phyloP scores from a whole-genome alignment of 2,888 invertebrate species.

The Nymphalis urticae region DNA sequence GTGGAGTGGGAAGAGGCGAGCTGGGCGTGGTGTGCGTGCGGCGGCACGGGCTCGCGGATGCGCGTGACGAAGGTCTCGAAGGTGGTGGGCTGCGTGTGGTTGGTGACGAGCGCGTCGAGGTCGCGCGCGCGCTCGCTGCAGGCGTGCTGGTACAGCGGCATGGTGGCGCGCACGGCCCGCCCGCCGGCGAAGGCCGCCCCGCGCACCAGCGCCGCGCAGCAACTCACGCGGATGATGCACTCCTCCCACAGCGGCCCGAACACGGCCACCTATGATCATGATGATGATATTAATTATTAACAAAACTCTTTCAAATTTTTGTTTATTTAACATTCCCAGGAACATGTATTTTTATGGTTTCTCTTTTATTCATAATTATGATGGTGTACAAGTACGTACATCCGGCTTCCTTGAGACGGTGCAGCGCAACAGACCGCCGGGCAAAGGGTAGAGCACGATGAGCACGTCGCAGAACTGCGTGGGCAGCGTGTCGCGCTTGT shows the following conservation, averaged over 20 bases:
- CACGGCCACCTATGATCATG: conserved; percentile 85
- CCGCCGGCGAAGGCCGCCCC: conserved; percentile 96
- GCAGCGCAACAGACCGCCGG: conserved; percentile 91
- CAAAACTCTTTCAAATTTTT: neutral
- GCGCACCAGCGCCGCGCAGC: conserved; percentile 90
- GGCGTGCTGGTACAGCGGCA: conserved; percentile 95
- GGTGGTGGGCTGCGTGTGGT: conserved; percentile 92
- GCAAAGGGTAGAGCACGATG: conserved; percentile 96
- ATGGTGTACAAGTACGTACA: conserved; percentile 64
- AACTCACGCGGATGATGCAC: conserved; percentile 82
- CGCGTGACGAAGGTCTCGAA: conserved; percentile 89
- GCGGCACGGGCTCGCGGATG: conserved; percentile 59
- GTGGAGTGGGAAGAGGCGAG: conserved; percentile 21
- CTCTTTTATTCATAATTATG: too few species aligned
- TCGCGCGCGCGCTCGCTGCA: conserved; percentile 95
- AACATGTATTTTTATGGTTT: too few species aligned
- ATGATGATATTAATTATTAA: conserved; percentile 13
- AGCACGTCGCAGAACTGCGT: conserved; percentile 99
- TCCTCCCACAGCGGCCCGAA: conserved; percentile 98
- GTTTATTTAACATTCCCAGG: too few species aligned
- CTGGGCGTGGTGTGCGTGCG: conserved; percentile 22
- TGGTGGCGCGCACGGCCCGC: conserved; percentile 92
- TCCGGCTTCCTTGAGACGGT: conserved; percentile 94
- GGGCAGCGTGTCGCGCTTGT: conserved; percentile 97
- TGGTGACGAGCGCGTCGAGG: conserved; percentile 90